These are phyloP conservation scores for Xenotilapia flavipinnis DNA, from an alignment of 2,113 vertebrate species.

Conservation along the genomic window DNA sequence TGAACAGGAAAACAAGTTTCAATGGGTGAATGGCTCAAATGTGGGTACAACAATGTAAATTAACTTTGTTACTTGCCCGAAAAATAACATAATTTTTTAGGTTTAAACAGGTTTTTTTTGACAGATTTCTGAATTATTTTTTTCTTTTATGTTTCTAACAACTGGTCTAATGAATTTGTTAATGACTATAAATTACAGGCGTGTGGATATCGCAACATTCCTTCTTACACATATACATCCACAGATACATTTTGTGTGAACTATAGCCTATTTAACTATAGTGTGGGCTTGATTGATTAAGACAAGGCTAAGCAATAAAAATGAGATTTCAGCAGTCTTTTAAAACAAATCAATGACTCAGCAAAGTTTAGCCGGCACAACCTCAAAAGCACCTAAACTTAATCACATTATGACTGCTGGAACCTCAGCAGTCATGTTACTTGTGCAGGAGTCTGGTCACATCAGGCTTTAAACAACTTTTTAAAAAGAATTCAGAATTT, in stretches of 20 bases:
- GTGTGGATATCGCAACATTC: background rate
- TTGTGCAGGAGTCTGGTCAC: background rate
- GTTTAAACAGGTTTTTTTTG: background rate
- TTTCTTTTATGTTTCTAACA: background rate
- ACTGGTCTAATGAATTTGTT: background rate
- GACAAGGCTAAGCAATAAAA: background rate
- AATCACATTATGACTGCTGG: background rate
- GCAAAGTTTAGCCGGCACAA: background rate
- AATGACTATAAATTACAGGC: background rate
- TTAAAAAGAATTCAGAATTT: background rate
- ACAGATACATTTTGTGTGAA: background rate
- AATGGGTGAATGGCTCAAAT: background rate
- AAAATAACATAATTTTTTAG: background rate
- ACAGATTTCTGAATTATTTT: background rate
- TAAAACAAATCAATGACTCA: background rate
- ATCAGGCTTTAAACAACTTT: background rate
- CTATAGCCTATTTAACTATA: background rate
- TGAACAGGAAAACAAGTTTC: background rate
- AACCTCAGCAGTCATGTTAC: background rate
- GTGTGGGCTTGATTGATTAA: background rate
- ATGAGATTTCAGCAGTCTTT: background rate
- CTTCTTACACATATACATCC: background rate
- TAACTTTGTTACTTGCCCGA: background rate
- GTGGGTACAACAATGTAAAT: background rate
- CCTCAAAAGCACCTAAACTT: background rate